A percentile compares a stretch with the other conserved stretches of the same genome.
phyloP scores from a whole-genome alignment of 92 coral and sea anemone genomes.

The Plumapathes pennacea region DNA sequence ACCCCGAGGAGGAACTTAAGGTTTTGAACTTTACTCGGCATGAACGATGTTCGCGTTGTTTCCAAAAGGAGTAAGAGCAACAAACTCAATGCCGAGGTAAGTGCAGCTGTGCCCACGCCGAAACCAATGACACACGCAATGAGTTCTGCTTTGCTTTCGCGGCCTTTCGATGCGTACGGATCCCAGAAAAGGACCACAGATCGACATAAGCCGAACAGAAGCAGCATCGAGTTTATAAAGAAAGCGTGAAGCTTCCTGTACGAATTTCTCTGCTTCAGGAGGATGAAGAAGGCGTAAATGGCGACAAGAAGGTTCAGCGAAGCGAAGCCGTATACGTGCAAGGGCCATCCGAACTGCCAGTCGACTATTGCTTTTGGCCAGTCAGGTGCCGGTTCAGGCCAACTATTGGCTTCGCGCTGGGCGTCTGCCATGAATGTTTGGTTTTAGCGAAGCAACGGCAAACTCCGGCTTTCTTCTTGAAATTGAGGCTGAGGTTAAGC shows the following conservation, averaged over 20 bases:
- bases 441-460: no score
- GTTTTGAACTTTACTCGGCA: slow-evolving; percentile 39
- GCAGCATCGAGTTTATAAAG: slow-evolving; percentile 41
- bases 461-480: no score
- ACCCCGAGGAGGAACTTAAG: slow-evolving; percentile 42
- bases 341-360: slow-evolving; percentile 54
- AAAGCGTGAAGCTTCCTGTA: slow-evolving; percentile 33
- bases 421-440: no score
- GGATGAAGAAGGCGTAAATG: slow-evolving; percentile 4
- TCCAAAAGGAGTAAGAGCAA: slow-evolving; percentile 56
- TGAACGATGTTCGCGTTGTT: slow-evolving; percentile 59
- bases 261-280: slow-evolving; percentile 10
- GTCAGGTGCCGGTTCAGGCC: slow-evolving; percentile 74
- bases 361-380: slow-evolving; percentile 36
- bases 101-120: slow-evolving; percentile 66
- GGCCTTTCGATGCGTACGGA: slow-evolving; percentile 51
- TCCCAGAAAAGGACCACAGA: slow-evolving; percentile 35
- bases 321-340: slow-evolving; percentile 42
- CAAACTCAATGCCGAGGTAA: slow-evolving; percentile 67
- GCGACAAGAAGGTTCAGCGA: slow-evolving; percentile 24
- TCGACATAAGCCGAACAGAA: slow-evolving; percentile 45
- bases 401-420: no score
- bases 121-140: slow-evolving; percentile 21
- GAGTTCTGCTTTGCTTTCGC: slow-evolving; percentile 10
- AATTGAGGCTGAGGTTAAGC: no score